phyloP scores from a whole-genome alignment of 2,113 vertebrate species.

The Megatriorchis doriae region DNA sequence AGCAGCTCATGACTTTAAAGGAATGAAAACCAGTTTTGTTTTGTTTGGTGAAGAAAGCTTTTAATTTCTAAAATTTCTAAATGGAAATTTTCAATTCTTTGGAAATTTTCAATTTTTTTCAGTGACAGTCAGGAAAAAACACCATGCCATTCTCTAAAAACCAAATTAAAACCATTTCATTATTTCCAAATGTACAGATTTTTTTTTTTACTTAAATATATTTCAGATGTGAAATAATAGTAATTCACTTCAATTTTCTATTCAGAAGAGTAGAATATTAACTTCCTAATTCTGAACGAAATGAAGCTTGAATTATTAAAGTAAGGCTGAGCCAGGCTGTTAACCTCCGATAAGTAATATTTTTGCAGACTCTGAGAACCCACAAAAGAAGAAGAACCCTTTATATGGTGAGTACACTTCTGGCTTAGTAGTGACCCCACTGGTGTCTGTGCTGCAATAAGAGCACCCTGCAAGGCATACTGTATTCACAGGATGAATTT shows the following conservation, averaged over 20 bases:
- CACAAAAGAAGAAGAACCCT: neutral
- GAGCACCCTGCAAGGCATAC: neutral
- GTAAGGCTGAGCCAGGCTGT: neutral
- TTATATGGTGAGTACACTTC: neutral
- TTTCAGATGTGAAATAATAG: neutral
- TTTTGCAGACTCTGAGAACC: neutral
- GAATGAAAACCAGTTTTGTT: neutral
- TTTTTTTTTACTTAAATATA: neutral
- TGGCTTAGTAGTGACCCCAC: neutral
- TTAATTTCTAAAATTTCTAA: neutral
- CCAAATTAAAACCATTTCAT: neutral
- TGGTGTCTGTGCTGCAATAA: neutral
- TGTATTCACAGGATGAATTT: neutral
- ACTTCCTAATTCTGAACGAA: neutral
- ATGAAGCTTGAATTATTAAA: neutral
- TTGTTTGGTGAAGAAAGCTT: neutral
- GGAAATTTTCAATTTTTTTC: neutral
- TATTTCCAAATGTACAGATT: neutral
- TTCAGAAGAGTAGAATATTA: neutral
- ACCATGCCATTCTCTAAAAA: neutral
- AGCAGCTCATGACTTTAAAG: neutral
- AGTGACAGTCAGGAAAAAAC: neutral
- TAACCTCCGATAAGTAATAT: neutral
- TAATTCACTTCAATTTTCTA: neutral
- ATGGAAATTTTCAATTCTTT: neutral